Percentiles rank a stretch among this genome's conserved stretches.
These are phyloP conservation scores for Paradoxurus hermaphroditus DNA, from an alignment of 2,113 vertebrate genomes.

Conservation along the genomic window DNA sequence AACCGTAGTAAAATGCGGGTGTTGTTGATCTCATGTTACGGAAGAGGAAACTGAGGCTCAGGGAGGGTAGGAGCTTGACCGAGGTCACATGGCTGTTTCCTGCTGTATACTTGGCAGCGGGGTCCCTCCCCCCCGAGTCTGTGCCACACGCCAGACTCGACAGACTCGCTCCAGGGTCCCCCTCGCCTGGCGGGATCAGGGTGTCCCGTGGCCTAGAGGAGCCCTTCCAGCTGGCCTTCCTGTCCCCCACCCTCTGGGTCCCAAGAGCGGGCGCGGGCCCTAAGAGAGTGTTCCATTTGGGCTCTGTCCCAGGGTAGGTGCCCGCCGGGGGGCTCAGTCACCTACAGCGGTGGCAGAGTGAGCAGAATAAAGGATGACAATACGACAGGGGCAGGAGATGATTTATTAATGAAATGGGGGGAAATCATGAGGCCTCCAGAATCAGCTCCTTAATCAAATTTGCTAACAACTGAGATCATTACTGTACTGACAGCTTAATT, in stretches of 20 bases:
- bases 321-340: too few species aligned
- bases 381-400: not conserved
- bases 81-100: not conserved
- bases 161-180: too few species aligned
- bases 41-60: not conserved
- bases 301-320: not conserved
- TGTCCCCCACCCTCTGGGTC: not conserved
- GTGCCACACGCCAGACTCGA: fast-evolving
- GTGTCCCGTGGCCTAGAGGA: not conserved
- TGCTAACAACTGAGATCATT: not conserved
- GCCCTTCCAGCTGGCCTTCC: not conserved
- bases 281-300: not conserved
- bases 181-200: fast-evolving
- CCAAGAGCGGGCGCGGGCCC: not conserved
- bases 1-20: fast-evolving
- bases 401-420: not conserved
- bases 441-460: conserved; percentile 33
- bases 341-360: not conserved
- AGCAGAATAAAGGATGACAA: not conserved
- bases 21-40: not conserved
- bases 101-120: not conserved
- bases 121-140: not conserved
- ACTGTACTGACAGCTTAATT: conserved; percentile 66
- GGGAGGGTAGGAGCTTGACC: not conserved
- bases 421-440: not conserved